A percentile compares a stretch with the other conserved stretches of the same genome.
Conservation (phyloP, 2,888 invertebrate genomes). For the Cataglyphis livida region DNA sequence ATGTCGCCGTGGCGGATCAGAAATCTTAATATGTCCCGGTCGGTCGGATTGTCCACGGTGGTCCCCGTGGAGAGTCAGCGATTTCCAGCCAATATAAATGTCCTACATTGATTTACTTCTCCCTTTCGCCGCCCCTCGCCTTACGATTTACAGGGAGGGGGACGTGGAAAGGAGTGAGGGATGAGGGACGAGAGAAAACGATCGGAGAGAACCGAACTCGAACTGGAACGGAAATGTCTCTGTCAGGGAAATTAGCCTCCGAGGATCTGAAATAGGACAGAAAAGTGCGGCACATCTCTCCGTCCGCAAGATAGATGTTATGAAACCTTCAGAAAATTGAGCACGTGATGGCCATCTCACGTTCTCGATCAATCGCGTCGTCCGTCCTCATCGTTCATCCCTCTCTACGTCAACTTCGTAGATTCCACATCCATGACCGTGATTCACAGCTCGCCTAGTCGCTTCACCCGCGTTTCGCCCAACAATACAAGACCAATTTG, state of each 20-base stretch:
- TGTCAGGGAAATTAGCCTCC: slow-evolving; percentile 75
- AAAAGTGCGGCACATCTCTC: slow-evolving; percentile 51
- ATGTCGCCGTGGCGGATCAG: slow-evolving; percentile 78
- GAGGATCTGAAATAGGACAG: slow-evolving; percentile 68
- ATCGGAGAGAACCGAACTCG: slow-evolving; percentile 5
- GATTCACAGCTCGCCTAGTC: slow-evolving; percentile 22
- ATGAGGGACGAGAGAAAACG: background rate
- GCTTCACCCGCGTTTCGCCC: background rate
- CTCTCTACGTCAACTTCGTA: background rate
- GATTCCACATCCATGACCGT: slow-evolving; percentile 24
- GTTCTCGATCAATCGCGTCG: slow-evolving; percentile 51
- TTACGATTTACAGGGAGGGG: slow-evolving; percentile 59
- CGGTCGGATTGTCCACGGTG: slow-evolving; percentile 72
- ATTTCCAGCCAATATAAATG: slow-evolving; percentile 84
- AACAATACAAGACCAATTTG: background rate
- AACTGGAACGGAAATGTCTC: slow-evolving; percentile 71
- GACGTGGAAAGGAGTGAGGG: background rate
- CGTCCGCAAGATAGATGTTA: slow-evolving; percentile 63
- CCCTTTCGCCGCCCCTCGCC: slow-evolving; percentile 51
- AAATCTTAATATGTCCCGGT: slow-evolving; percentile 84
- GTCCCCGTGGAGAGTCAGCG: slow-evolving; percentile 79
- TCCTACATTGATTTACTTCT: slow-evolving; percentile 83
- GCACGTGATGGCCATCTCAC: slow-evolving; percentile 67
- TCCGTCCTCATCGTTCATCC: slow-evolving; percentile 17
- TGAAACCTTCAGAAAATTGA: slow-evolving; percentile 69